Base-by-base conservation (phyloP, 2,797 vertebrate genomes). In the Propithecus deckenii region DNA sequence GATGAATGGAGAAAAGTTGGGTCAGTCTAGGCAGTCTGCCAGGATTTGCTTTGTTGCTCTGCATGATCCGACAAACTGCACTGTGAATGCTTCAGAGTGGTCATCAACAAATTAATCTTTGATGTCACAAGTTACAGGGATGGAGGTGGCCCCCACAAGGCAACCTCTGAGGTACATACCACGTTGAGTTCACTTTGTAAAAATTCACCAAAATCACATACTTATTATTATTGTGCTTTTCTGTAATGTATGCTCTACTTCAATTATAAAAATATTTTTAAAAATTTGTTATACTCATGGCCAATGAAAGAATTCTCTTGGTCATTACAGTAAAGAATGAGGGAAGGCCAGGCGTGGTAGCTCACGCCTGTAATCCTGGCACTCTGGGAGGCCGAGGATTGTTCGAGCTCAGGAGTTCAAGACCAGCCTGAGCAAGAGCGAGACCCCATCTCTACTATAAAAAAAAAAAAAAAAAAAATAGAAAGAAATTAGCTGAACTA, bases 221-320 rank as follows among this genome's bases (percentile, higher is more conserved):
- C 6, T 71, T 15, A 81, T 81, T 94, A 61, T 67, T 84, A 41
- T 6, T 72, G 13, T 20, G 91, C 11, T 79, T 72, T 48, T 28
- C 63, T 74, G 1, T 61, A 88, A 94, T 28, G 25, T 0, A 57
- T 35, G 30, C 30, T 91, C 46, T 38, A 81, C 5, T 41, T 88
- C 22, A 86, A 80, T 61, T 76, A 90, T 6, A 95, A 78, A 86
- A 43, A 74, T 89, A 88, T 63, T 86, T 87, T 65, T 48, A n/a
- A 35, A 83, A 91, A 78, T 72, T 18, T 28, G n/a, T 52, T 28
- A 52, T 12, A 46, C 80, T n/a, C 18, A 63, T 43, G 22, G 22
- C 69, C 22, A 72, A 43, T 72, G 13, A 22, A 69, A 69, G n/a
- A 69, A 50, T n/a, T 28, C n/a, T 72, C 30, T 2, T 55, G 50